Evolutionary conservation across 2,888 invertebrate species (phyloP).

Genomic region (Acronicta psi): DNA sequence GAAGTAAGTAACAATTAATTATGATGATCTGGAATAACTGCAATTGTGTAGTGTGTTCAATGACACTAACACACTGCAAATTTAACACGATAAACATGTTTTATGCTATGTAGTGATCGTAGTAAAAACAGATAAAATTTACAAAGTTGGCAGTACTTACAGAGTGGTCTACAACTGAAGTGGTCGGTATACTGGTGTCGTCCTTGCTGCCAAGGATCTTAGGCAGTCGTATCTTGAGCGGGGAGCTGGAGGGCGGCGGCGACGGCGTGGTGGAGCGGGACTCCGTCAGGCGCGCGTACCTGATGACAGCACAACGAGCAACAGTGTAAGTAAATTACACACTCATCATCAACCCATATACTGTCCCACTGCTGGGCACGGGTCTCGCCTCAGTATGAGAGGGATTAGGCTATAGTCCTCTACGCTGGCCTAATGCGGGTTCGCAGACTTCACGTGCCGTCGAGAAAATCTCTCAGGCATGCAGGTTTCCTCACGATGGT

Average conservation of each 20-base stretch:
- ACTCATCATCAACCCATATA: too few species aligned
- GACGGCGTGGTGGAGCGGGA: constrained; percentile 93
- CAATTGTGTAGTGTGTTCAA: background rate
- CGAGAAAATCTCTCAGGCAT: too few species aligned
- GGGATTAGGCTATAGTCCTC: too few species aligned
- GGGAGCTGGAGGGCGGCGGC: constrained; percentile 89
- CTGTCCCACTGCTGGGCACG: too few species aligned
- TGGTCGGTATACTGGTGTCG: constrained; percentile 66
- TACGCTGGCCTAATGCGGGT: too few species aligned
- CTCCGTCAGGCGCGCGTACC: constrained; percentile 92
- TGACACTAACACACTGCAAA: background rate
- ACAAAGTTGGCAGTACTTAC: constrained; percentile 27
- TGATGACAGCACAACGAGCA: constrained; percentile 62
- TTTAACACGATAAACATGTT: background rate
- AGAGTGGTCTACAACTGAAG: constrained; percentile 67
- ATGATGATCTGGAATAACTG: background rate
- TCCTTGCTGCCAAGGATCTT: constrained; percentile 72
- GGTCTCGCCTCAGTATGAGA: too few species aligned
- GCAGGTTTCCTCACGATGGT: too few species aligned
- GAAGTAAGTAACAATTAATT: too few species aligned
- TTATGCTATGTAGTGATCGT: too few species aligned
- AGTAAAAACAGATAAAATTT: too few species aligned
- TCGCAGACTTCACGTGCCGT: too few species aligned
- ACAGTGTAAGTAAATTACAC: background rate
- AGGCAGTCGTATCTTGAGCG: constrained; percentile 77